Conservation (phyloP, 2,797 vertebrate species). For the Chelon auratus region DNA sequence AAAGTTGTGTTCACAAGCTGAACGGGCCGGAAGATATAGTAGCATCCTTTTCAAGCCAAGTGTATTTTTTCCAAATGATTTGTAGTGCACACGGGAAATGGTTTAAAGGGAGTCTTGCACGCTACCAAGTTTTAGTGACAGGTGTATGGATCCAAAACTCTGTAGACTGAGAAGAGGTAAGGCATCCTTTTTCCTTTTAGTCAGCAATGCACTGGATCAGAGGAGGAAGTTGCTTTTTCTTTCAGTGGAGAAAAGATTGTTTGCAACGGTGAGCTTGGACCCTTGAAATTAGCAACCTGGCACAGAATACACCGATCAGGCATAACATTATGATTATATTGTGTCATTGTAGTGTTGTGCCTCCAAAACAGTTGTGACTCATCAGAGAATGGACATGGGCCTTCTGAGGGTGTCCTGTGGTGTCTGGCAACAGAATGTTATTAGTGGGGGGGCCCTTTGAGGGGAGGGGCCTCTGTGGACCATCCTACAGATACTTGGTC, state of each 20-base stretch:
- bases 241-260: background rate
- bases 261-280: background rate
- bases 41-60: background rate
- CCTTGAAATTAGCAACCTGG: background rate
- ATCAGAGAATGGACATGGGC: no score
- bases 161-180: background rate
- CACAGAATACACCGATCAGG: background rate
- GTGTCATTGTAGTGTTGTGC: no score
- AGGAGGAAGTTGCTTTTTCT: background rate
- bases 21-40: conserved; percentile 2
- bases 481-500: no score
- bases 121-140: background rate
- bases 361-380: no score
- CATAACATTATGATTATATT: no score
- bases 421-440: no score
- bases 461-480: no score
- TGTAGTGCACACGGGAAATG: conserved; percentile 9
- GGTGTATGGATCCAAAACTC: background rate
- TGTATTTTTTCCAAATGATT: conserved; percentile 8
- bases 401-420: no score
- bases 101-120: conserved; percentile 14
- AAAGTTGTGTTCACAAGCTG: conserved; percentile 1
- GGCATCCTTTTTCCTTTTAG: conserved; percentile 7
- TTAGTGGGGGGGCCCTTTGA: no score
- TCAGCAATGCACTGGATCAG: background rate